Evolutionary conservation across 2,888 invertebrate species (phyloP).

Genomic region (Folsomia candida): DNA sequence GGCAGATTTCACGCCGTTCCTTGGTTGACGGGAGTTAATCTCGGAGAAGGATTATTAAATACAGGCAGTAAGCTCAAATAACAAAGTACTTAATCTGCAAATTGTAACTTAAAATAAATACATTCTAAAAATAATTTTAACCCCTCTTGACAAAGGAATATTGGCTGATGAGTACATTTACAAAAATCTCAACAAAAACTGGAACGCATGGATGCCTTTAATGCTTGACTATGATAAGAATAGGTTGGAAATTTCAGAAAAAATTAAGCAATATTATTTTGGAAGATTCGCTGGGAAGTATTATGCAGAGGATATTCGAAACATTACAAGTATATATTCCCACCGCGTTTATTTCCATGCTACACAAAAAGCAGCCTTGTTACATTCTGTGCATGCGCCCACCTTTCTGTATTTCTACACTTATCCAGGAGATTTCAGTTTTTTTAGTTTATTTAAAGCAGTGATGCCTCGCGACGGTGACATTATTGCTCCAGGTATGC

Average conservation of each 20-base stretch:
- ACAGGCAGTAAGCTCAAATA: constrained; percentile 4
- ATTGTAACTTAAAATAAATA: background rate
- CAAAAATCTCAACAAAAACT: constrained; percentile 21
- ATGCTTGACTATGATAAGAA: constrained; percentile 31
- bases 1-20: constrained; percentile 34
- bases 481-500: constrained; percentile 20
- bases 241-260: constrained; percentile 19
- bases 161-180: constrained; percentile 20
- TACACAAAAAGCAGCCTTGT: constrained; percentile 26
- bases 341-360: constrained; percentile 38
- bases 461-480: constrained; percentile 29
- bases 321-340: constrained; percentile 33
- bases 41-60: constrained; percentile 34
- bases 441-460: constrained; percentile 33
- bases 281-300: constrained; percentile 15
- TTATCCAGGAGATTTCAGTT: constrained; percentile 37
- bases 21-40: constrained; percentile 38
- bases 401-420: constrained; percentile 37
- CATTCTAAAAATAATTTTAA: too few species aligned
- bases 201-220: constrained; percentile 26
- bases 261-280: constrained; percentile 38
- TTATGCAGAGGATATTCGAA: constrained; percentile 22
- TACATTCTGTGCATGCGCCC: constrained; percentile 34
- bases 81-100: too few species aligned
- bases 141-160: constrained; percentile 21